These are phyloP conservation scores for Lucilia sericata DNA, from an alignment of 1,140 invertebrate genomes.

Conservation along the genomic window DNA sequence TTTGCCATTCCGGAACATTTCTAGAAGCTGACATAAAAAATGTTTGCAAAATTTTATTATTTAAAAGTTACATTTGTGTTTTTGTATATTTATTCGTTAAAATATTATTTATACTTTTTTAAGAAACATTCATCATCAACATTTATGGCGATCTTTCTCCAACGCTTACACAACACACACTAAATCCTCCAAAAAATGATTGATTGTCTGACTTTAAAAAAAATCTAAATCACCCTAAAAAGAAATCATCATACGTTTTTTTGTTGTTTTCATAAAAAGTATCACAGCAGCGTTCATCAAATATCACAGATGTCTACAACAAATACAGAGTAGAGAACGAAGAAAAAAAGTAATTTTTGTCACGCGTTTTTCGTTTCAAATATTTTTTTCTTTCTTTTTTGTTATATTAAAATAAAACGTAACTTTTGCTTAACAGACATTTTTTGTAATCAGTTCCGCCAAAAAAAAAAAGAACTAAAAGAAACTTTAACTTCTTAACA, in stretches of 20 bases:
- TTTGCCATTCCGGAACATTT: no score
- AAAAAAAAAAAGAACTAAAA: constrained; percentile 51
- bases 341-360: not conserved
- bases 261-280: not conserved
- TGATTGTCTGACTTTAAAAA: constrained; percentile 32
- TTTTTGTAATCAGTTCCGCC: constrained; percentile 63
- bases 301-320: not conserved
- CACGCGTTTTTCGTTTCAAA: not conserved
- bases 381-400: not conserved
- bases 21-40: no score
- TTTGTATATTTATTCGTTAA: no score
- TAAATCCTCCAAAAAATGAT: constrained; percentile 18
- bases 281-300: not conserved
- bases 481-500: not conserved
- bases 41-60: no score
- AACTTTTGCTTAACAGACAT: constrained; percentile 50
- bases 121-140: no score
- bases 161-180: no score
- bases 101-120: no score
- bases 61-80: no score
- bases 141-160: no score
- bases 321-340: not conserved
- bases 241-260: not conserved
- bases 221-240: not conserved
- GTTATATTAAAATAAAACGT: not conserved